phyloP scores from a whole-genome alignment of 2,888 invertebrate species.

The Coenonympha arcania region DNA sequence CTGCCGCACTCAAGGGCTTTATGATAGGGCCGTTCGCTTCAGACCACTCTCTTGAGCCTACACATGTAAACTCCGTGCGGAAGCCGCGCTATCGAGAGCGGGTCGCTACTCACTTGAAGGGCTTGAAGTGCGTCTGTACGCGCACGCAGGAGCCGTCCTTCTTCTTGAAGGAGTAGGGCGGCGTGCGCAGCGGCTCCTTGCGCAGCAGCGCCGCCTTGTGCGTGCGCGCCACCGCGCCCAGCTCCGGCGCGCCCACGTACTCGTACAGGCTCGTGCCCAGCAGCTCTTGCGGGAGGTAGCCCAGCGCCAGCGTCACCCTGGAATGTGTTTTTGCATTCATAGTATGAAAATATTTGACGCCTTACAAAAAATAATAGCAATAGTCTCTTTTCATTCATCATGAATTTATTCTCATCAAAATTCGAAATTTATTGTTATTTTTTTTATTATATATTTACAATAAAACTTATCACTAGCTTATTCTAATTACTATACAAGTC shows the following conservation, averaged over 20 bases:
- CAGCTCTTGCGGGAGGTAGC: slow-evolving; percentile 94
- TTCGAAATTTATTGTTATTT: no score
- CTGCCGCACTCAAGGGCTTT: no score
- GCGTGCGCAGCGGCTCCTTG: slow-evolving; percentile 77
- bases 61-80: no score
- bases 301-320: slow-evolving; percentile 90
- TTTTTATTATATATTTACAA: no score
- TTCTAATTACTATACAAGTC: no score
- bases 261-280: slow-evolving; percentile 95
- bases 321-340: background rate
- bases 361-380: no score
- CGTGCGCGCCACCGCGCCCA: slow-evolving; percentile 83
- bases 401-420: no score
- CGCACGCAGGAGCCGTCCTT: slow-evolving; percentile 83
- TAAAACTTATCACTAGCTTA: no score
- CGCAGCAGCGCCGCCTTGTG: slow-evolving; percentile 85
- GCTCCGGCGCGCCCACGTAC: slow-evolving; percentile 88
- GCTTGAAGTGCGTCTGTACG: slow-evolving; percentile 88
- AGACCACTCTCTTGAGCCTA: no score
- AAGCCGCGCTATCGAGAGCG: no score
- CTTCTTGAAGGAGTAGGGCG: slow-evolving; percentile 84
- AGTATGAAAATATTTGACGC: background rate
- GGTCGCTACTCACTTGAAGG: slow-evolving; percentile 76
- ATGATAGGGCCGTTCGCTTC: no score
- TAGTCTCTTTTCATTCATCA: no score